A percentile compares a stretch with the other conserved stretches of the same genome.
Conservation (phyloP, 2,113 vertebrate species). For the Bostrychus sinensis region DNA sequence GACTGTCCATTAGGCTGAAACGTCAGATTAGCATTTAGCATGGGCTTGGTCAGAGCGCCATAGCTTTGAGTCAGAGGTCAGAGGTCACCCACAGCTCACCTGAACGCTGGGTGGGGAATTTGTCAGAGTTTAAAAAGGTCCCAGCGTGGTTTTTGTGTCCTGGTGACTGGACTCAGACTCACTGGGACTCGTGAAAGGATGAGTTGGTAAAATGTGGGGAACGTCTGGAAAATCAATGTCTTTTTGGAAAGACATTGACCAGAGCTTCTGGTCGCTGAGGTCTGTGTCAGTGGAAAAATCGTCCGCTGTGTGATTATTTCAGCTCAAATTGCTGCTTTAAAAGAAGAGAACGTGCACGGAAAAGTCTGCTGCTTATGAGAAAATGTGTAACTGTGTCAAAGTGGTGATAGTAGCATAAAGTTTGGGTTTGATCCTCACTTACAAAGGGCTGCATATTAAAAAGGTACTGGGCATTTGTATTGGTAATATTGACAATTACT, state of each 20-base stretch:
- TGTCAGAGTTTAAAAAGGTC: conserved; percentile 31
- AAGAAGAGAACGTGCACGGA: neutral
- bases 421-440: too few species aligned
- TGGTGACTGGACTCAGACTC: neutral
- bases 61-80: conserved; percentile 40
- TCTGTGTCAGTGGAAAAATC: conserved; percentile 53
- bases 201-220: too few species aligned
- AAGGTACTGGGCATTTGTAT: too few species aligned
- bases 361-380: neutral
- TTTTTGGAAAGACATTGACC: conserved; percentile 31
- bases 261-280: conserved; percentile 31
- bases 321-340: conserved; percentile 29
- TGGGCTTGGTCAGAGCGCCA: conserved; percentile 18
- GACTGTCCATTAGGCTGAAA: too few species aligned
- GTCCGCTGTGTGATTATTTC: conserved; percentile 50
- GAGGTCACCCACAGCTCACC: conserved; percentile 40
- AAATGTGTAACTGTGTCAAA: too few species aligned
- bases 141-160: neutral
- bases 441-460: too few species aligned
- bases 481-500: too few species aligned
- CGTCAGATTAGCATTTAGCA: conserved; percentile 34
- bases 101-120: conserved; percentile 58
- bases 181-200: conserved; percentile 3
- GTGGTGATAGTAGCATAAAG: too few species aligned
- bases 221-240: conserved; percentile 42